Evolutionary conservation across 2,888 invertebrate genomes (phyloP), one percentile per base, ranked within the genome.

Genomic region (Dasypolia templi): DNA sequence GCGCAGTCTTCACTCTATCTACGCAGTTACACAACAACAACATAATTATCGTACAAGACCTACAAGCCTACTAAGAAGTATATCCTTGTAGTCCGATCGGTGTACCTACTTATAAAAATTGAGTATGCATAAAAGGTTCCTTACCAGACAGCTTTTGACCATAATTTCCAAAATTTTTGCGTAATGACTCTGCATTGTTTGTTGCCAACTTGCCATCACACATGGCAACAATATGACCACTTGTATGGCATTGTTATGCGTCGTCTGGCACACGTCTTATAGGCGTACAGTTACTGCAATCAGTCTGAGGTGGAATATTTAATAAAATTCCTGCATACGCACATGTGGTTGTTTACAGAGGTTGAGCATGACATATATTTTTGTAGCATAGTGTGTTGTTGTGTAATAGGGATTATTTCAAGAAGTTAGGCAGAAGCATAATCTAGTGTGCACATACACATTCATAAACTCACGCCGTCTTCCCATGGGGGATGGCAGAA

Each of bases 151-250:
- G 11, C 11, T 32, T 63, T 39, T 29, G 32, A 35, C 14, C 11
- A 46, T 53, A 26, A 44, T 3, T 68, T 51, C 17, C 26, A 61
- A 67, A 32, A 77, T 81, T 46, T 81, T 67, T 77, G 14, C 58
- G 3, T 12, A 63, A 59, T 77, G 73, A 70, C 58, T 35, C 58
- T 0, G n/a, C 44, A 51, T 35, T 53, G 64, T 67, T 59, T 12
- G 17, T 66, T 81, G 81, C 66, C 70, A 73, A 77, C 32, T 69
- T 49, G 44, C 58, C 44, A 66, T 39, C 73, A 26, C 59, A 81
- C 66, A 81, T 81, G 80, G 69, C 65, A 62, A 72, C 75, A 53
- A 39, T 46, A 78, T 62, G 56, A 32, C 61, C 42, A n/a, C 74
- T 44, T 35, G 19, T 46, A 3, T 46, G 53, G 29, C 56, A 73